Evolutionary conservation across 2,113 vertebrate genomes (phyloP).

Genomic region (Corydoras sp.): DNA sequence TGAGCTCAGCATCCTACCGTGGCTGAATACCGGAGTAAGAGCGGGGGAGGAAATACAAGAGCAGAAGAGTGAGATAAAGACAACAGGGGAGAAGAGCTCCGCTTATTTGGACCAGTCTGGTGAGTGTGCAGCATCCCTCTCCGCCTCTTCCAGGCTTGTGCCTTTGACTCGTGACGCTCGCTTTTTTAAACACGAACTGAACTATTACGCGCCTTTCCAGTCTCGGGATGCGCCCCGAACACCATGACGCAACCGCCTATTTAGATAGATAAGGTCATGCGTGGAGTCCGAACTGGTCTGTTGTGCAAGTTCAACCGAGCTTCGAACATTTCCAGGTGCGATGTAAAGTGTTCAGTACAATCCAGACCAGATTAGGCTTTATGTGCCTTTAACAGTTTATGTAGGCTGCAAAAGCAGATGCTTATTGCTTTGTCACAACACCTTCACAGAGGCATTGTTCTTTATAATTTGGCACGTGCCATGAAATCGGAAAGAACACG

Average conservation of each 20-base stretch:
- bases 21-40: slow-evolving; percentile 31
- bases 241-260: background rate
- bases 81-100: background rate
- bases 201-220: background rate
- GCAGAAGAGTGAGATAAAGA: background rate
- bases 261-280: no score
- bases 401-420: no score
- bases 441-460: no score
- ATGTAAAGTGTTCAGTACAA: background rate
- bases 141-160: background rate
- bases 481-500: no score
- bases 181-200: background rate
- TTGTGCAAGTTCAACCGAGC: no score
- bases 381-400: background rate
- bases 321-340: background rate
- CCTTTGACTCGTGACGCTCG: background rate
- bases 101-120: slow-evolving; percentile 34
- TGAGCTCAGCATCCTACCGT: slow-evolving; percentile 14
- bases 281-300: no score
- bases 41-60: slow-evolving; percentile 11
- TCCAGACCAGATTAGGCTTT: background rate
- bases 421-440: no score
- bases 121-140: slow-evolving; percentile 38
- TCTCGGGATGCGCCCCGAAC: background rate
- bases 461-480: no score